Evolutionary conservation across 2,797 vertebrate species (phyloP).

Genomic region (Mergus octosetaceus): DNA sequence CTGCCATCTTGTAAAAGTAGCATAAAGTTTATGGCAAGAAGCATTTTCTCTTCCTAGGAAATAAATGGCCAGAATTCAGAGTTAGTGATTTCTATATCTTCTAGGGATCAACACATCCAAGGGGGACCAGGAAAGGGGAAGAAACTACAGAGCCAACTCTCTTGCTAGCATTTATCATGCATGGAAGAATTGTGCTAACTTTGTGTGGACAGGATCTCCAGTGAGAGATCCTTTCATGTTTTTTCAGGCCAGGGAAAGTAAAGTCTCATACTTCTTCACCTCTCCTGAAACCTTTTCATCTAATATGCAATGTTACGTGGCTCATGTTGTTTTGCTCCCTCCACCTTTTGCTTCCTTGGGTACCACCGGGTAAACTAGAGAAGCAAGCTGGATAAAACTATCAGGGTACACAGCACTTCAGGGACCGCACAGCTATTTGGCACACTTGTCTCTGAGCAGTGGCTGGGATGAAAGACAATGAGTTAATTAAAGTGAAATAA

Average conservation of each 20-base stretch:
- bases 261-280: not conserved
- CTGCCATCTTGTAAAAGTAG: not conserved
- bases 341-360: not conserved
- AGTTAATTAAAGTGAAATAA: conserved; percentile 61
- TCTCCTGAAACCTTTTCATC: not conserved
- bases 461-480: not conserved
- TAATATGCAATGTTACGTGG: accelerated
- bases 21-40: not conserved
- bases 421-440: not conserved
- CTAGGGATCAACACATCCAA: not conserved
- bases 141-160: not conserved
- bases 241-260: not conserved
- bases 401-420: not conserved
- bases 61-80: not conserved
- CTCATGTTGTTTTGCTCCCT: not conserved
- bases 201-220: not conserved
- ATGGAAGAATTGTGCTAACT: not conserved
- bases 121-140: not conserved
- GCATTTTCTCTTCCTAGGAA: not conserved
- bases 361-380: not conserved
- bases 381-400: not conserved
- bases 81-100: not conserved
- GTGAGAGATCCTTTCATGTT: not conserved
- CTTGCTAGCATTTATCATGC: not conserved
- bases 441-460: not conserved